phyloP scores from a whole-genome alignment of 2,113 vertebrate genomes.

The Cisticola juncidis region DNA sequence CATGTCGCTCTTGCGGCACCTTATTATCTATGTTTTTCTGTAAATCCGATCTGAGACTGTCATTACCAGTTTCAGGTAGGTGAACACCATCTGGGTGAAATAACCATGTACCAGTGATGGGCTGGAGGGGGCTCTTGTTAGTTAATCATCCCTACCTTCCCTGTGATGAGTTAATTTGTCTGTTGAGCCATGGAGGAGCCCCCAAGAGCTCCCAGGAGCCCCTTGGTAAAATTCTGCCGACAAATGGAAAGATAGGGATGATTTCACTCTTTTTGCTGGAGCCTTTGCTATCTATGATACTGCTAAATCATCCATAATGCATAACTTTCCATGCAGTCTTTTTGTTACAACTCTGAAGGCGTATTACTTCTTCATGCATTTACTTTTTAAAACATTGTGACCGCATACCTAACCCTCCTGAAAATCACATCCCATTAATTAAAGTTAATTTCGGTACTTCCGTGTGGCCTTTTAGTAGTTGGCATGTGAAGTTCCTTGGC shows the following conservation, averaged over 20 bases:
- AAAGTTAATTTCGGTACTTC: neutral
- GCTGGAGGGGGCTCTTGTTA: slow-evolving; percentile 66
- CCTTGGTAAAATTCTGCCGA: slow-evolving; percentile 47
- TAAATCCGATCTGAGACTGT: slow-evolving; percentile 35
- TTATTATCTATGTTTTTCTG: slow-evolving; percentile 37
- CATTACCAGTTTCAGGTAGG: slow-evolving; percentile 65
- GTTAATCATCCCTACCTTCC: slow-evolving; percentile 66
- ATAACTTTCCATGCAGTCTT: slow-evolving; percentile 11
- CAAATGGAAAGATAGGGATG: slow-evolving; percentile 56
- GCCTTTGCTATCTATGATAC: neutral
- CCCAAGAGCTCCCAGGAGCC: slow-evolving; percentile 60
- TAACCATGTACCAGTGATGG: slow-evolving; percentile 43
- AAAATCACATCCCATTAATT: neutral
- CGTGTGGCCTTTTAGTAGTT: neutral
- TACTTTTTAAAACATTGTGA: neutral
- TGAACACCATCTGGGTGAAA: slow-evolving; percentile 68
- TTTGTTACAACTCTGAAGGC: neutral
- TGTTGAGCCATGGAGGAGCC: slow-evolving; percentile 52
- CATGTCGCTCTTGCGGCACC: slow-evolving; percentile 21
- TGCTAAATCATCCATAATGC: slow-evolving; percentile 52
- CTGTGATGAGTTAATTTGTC: slow-evolving; percentile 67
- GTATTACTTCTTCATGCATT: slow-evolving; percentile 14
- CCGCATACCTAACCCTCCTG: neutral
- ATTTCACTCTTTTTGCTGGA: slow-evolving; percentile 51
- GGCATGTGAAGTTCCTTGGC: neutral